Evolutionary conservation across 2,888 invertebrate species (phyloP).

Genomic region (Mamestra brassicae): DNA sequence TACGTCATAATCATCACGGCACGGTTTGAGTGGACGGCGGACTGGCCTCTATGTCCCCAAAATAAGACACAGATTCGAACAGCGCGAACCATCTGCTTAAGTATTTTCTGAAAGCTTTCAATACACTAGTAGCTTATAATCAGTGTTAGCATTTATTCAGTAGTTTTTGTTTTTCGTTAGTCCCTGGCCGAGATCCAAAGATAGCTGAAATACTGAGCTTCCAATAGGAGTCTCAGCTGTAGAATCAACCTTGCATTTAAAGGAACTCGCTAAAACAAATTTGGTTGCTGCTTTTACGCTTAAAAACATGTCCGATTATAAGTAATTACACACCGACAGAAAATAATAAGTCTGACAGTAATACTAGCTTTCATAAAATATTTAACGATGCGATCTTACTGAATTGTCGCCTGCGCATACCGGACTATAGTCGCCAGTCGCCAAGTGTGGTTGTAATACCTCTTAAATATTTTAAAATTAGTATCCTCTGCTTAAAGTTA

Average conservation of each 20-base stretch:
- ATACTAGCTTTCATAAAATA: constrained; percentile 63
- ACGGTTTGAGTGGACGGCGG: constrained; percentile 87
- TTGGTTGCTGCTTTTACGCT: constrained; percentile 46
- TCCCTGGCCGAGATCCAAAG: constrained; percentile 23
- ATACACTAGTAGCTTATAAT: constrained; percentile 30
- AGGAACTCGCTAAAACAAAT: constrained; percentile 23
- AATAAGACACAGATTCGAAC: constrained; percentile 31
- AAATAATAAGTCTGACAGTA: constrained; percentile 49
- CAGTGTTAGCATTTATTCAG: constrained; percentile 30
- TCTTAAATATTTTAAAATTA: constrained; percentile 81
- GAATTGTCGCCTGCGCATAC: constrained; percentile 51
- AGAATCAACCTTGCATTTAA: constrained; percentile 23
- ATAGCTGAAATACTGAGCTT: constrained; percentile 20
- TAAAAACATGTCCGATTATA: constrained; percentile 32
- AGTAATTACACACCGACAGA: constrained; percentile 30
- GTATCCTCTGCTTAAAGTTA: constrained; percentile 82
- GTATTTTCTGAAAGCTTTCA: constrained; percentile 57
- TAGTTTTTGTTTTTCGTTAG: constrained; percentile 5
- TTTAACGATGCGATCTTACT: constrained; percentile 56
- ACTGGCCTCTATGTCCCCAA: constrained; percentile 75
- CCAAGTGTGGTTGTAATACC: constrained; percentile 87
- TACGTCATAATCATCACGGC: constrained; percentile 83
- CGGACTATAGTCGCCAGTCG: constrained; percentile 81
- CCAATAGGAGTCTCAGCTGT: not conserved
- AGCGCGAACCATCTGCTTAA: constrained; percentile 35